These are phyloP conservation scores for Rhynchotus rufescens DNA, from an alignment of 2,797 vertebrate species.

Conservation along the genomic window DNA sequence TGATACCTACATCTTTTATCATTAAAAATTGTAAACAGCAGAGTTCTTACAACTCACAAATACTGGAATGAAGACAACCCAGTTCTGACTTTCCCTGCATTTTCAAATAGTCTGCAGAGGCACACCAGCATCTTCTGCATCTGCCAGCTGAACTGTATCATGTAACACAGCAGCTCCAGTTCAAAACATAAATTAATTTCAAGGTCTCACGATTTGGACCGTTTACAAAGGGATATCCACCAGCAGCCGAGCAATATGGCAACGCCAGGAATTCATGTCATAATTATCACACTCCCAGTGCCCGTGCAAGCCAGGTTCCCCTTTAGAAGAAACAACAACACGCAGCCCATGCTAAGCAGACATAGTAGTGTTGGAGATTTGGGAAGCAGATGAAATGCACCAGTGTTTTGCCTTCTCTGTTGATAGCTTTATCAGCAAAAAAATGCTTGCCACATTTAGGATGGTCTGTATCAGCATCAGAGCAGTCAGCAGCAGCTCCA, in stretches of 20 bases:
- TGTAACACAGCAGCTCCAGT: not conserved
- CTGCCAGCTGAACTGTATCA: constrained; percentile 24
- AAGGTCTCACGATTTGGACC: not conserved
- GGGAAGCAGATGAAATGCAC: not conserved
- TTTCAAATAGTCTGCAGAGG: not conserved
- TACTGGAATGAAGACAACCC: not conserved
- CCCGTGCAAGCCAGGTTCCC: not conserved
- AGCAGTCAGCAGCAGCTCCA: not conserved
- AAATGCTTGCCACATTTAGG: not conserved
- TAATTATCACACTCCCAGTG: not conserved
- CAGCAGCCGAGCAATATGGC: not conserved
- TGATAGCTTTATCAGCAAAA: not conserved
- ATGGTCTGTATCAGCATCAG: fast-evolving
- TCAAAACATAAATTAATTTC: constrained; percentile 47
- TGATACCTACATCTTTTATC: not conserved
- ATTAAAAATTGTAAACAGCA: not conserved
- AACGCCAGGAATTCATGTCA: constrained; percentile 1
- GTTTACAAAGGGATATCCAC: constrained; percentile 17
- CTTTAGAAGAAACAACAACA: not conserved
- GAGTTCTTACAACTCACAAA: not conserved
- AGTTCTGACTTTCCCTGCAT: not conserved
- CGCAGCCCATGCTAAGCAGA: not conserved
- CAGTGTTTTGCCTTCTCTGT: not conserved
- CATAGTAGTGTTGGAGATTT: not conserved
- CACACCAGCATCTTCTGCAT: constrained; percentile 11